phyloP scores from a whole-genome alignment of 1,140 invertebrate genomes.

The Andrena cerasifolii region DNA sequence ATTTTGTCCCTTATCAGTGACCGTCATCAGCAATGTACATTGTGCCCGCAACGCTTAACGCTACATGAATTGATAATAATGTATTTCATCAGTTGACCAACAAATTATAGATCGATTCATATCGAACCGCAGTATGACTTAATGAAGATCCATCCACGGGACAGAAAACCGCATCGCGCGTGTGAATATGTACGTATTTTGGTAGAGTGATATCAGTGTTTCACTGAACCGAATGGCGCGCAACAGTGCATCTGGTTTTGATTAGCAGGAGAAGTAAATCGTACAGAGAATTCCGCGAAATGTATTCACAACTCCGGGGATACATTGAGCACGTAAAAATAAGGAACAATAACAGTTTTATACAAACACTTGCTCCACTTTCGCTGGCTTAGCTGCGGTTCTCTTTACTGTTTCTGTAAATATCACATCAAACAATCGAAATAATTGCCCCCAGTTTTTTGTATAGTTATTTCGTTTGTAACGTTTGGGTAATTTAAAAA shows the following conservation, averaged over 20 bases:
- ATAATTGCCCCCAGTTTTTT: no score
- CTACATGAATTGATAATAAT: constrained; percentile 50
- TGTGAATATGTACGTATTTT: constrained; percentile 50
- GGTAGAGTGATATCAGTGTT: constrained; percentile 55
- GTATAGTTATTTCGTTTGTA: no score
- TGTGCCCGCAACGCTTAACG: constrained; percentile 6
- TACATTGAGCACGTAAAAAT: no score
- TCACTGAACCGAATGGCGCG: constrained; percentile 51
- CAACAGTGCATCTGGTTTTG: constrained; percentile 11
- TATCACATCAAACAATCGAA: no score
- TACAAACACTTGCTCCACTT: no score
- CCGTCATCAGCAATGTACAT: background rate
- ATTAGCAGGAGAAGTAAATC: background rate
- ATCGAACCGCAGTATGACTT: constrained; percentile 54
- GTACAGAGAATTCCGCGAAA: background rate
- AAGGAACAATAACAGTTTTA: no score
- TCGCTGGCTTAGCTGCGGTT: no score
- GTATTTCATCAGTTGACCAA: constrained; percentile 44
- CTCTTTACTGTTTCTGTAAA: no score
- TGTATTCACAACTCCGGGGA: background rate
- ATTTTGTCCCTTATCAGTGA: no score
- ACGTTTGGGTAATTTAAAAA: no score
- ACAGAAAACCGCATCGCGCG: constrained; percentile 59
- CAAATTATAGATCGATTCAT: constrained; percentile 55
- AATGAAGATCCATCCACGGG: constrained; percentile 62